Base-by-base conservation (phyloP, 2,113 vertebrate species). In the Scytalopus superciliaris region DNA sequence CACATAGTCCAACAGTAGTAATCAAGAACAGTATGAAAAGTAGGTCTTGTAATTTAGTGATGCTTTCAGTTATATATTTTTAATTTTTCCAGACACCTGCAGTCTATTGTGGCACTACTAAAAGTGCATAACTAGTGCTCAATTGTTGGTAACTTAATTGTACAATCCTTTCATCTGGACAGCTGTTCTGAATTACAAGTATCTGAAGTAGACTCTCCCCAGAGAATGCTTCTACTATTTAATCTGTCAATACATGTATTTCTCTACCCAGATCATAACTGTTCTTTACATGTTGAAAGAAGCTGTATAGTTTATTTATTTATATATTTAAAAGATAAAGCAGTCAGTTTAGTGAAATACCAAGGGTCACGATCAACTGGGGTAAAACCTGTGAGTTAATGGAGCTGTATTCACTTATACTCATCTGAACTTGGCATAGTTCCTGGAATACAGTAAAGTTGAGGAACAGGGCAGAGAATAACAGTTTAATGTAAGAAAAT, bases 61-160 rank as follows among this genome's bases (percentile, higher is more conserved):
- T 74, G 23, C 6, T 87, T 90, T 49, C 47, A 69, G 24, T 82
- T 89, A 90, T 7, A 31, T 7, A 73, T 35, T 76, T 85, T 88
- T 49, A 56, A 74, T 91, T 96, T 91, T 87, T 95, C 18, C 64
- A 56, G 22, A 75, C 64, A 94, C 57, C 62, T 96, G 67, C 19
- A 68, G 23, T 59, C 89, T 84, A 62, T 60, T 96, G 30, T 82
- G 69, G 12, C 40, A 33, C 14, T 73, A 11, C 37, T 49, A 56
- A 77, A 85, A 93, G 21, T 2, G 4, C 39, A 76, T 64, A 50
- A 89, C 63, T 76, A 81, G 52, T 74, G 8, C 52, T 39, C 10
- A 35, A 49, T 72, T 95, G 22, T 82, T 14, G 6, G 50, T 80
- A 44, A 62, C 33, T 85, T 64, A 82, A 27, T 66, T 96, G 28